These are phyloP conservation scores for Myiozetetes cayanensis DNA, from an alignment of 2,113 vertebrate species.

Conservation along the genomic window DNA sequence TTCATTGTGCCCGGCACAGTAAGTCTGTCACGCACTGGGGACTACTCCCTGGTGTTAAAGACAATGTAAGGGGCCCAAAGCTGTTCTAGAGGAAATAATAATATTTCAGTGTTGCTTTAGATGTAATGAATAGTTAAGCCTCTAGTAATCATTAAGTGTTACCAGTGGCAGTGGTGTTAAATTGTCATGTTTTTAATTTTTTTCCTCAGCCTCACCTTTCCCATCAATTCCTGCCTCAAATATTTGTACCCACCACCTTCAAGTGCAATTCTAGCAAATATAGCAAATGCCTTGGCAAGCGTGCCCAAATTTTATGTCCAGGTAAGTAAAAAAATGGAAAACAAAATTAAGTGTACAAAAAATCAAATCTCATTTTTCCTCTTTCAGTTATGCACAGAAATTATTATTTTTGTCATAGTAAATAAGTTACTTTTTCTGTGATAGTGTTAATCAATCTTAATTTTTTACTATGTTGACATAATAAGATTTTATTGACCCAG, in stretches of 20 bases:
- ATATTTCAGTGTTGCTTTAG: background rate
- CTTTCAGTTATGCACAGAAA: background rate
- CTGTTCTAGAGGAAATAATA: background rate
- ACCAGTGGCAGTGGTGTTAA: background rate
- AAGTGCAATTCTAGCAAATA: slow-evolving; percentile 88
- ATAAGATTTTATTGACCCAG: background rate
- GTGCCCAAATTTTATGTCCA: slow-evolving; percentile 98
- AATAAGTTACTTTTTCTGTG: background rate
- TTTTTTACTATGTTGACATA: background rate
- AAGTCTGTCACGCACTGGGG: background rate
- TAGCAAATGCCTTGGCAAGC: slow-evolving; percentile 88
- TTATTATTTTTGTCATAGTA: background rate
- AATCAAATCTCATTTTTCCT: background rate
- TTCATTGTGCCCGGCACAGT: background rate
- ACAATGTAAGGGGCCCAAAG: background rate
- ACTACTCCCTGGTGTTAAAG: background rate
- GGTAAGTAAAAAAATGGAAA: slow-evolving; percentile 71
- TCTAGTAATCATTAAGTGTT: background rate
- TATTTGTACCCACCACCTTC: slow-evolving; percentile 96
- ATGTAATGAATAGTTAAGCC: background rate
- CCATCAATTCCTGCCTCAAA: slow-evolving; percentile 90
- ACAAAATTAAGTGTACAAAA: background rate
- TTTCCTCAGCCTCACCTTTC: slow-evolving; percentile 86
- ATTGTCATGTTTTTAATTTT: background rate
- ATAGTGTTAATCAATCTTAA: background rate